Evolutionary conservation across 2,113 vertebrate species (phyloP).

Genomic region (Lophura nycthemera): DNA sequence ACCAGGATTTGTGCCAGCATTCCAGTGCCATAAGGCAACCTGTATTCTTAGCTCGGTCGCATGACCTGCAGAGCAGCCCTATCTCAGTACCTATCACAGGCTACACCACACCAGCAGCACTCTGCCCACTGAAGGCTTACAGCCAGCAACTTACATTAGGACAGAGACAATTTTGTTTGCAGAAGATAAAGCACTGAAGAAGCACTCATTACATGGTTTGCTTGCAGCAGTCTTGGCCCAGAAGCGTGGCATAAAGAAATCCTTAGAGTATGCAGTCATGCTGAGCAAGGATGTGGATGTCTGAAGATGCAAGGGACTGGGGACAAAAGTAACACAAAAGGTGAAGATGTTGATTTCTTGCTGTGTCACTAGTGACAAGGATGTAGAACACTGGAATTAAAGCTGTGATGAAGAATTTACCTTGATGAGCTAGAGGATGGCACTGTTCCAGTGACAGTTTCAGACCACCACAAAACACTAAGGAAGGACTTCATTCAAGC

Average conservation of each 20-base stretch:
- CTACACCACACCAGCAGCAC: background rate
- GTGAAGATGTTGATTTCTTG: background rate
- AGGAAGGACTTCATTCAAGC: background rate
- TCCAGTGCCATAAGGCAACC: background rate
- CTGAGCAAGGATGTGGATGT: background rate
- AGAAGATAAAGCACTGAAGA: background rate
- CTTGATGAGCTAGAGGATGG: background rate
- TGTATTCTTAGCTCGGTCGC: accelerated
- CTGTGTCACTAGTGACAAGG: background rate
- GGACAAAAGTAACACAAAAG: background rate
- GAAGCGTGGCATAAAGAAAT: background rate
- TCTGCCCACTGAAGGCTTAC: background rate
- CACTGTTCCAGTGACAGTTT: background rate
- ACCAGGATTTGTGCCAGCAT: background rate
- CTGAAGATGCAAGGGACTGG: background rate
- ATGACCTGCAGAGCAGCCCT: background rate
- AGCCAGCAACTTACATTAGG: background rate
- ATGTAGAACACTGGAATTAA: background rate
- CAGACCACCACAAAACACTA: background rate
- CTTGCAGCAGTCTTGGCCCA: background rate
- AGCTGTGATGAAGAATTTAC: background rate
- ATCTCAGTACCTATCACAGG: accelerated
- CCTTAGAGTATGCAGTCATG: accelerated
- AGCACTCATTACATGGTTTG: background rate
- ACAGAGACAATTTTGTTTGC: accelerated